Conservation (phyloP, 2,888 invertebrate genomes). For the Stenichneumon culpator region DNA sequence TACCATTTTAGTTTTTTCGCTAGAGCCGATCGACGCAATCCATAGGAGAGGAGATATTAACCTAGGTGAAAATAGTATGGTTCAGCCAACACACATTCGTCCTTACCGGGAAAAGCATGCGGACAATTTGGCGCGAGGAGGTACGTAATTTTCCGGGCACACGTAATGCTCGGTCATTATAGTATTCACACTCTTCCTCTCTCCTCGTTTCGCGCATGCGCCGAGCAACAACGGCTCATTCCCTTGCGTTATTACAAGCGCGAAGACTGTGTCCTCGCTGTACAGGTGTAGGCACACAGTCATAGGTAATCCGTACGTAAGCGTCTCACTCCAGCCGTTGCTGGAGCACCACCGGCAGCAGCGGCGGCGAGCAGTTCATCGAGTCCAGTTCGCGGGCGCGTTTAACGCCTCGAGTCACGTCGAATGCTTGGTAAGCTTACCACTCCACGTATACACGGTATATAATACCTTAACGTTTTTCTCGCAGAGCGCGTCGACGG, state of each 20-base stretch:
- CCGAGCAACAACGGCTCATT: conserved; percentile 45
- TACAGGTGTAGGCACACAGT: conserved; percentile 39
- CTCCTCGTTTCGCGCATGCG: neutral
- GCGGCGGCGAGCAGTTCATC: conserved; percentile 58
- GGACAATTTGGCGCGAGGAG: conserved; percentile 55
- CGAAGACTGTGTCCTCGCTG: conserved; percentile 27
- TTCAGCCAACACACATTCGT: conserved; percentile 42
- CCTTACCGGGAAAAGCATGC: conserved; percentile 61
- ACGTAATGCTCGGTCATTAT: conserved; percentile 67
- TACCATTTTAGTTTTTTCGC: neutral
- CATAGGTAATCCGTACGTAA: conserved; percentile 36
- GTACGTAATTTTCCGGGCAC: conserved; percentile 66
- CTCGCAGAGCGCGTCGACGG: conserved; percentile 46
- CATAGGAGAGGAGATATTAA: conserved; percentile 11
- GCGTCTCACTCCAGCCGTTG: conserved; percentile 35
- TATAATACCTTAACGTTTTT: conserved; percentile 24
- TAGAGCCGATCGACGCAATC: neutral
- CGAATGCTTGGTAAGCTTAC: conserved; percentile 49
- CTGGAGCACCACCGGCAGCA: neutral
- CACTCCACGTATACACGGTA: conserved; percentile 1
- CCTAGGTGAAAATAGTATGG: conserved; percentile 31
- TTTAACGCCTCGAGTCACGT: conserved; percentile 69
- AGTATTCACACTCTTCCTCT: conserved; percentile 42
- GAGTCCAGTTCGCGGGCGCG: conserved; percentile 61
- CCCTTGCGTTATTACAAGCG: conserved; percentile 52